Base-by-base conservation (phyloP, 2,797 vertebrate species). In the Onychomys arenicola region DNA sequence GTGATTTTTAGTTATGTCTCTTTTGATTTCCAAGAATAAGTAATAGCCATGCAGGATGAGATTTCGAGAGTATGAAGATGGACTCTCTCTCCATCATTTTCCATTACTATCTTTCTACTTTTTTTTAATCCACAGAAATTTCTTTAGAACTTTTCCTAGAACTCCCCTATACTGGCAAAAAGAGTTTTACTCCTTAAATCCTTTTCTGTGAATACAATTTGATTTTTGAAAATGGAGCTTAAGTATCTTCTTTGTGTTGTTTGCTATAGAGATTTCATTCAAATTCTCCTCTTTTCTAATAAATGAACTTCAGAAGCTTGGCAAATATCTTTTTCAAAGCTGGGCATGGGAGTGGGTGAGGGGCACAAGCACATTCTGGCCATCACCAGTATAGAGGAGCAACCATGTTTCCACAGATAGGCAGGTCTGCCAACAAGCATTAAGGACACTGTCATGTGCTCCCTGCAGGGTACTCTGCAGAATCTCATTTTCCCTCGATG, bases 381-480 rank as follows among this genome's bases (percentile, higher is more conserved):
- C 61, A 34, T 40, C 77, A 90, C 55, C 2, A 91, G 93, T 1
- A 37, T 2, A 57, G 93, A 98, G 78, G 63, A 96, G 96, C 59
- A 93, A 97, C 92, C 14, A 55, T 13, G 59, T 88, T 92, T 81
- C 81, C 96, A 89, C 59, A 98, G 96, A 97, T 96, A 97, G 95
- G 96, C 2, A 77, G 65, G 27, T 71, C 95, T 97, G 97, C 87
- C 89, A 96, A 23, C 88, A 91, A 94, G 90, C 95, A 96, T 71
- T 94, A 97, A 77, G 25, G 43, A 90, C 63, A 75, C 69, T 90
- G 80, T 96, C 97, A 95, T 77, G 67, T 97, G 90, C 87, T 92
- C 89, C 55, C 93, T 94, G 57, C 43, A 34, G 40, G 81, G 82
- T 61, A 86, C 77, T 92, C 90, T 69, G 73, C 95, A 97, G 86